phyloP scores from a whole-genome alignment of 2,888 invertebrate species.

The Epistrophe eligans region DNA sequence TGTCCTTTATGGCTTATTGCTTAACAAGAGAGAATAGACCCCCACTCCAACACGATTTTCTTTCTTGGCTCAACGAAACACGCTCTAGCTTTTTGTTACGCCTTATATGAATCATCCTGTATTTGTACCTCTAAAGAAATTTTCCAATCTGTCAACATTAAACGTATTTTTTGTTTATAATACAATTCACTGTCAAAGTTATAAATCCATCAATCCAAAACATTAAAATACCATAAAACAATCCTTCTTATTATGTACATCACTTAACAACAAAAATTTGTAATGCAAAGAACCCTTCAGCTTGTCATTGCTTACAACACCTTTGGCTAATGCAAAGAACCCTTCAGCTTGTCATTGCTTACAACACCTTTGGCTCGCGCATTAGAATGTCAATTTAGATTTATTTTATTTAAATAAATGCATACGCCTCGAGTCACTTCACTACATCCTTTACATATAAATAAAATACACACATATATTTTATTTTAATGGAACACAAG shows the following conservation, averaged over 20 bases:
- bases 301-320: conserved; percentile 43
- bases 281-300: conserved; percentile 57
- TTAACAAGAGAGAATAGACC: no score
- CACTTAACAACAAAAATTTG: background rate
- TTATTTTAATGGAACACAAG: no score
- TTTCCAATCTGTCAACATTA: no score
- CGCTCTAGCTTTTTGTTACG: no score
- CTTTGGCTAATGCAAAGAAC: conserved; percentile 37
- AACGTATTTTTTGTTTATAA: background rate
- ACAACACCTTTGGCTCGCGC: conserved; percentile 36
- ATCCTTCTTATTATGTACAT: background rate
- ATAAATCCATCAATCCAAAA: conserved; percentile 18
- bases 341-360: conserved; percentile 46
- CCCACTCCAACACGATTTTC: no score
- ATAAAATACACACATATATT: no score
- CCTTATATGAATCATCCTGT: no score
- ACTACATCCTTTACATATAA: no score
- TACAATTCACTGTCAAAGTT: background rate
- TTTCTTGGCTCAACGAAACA: no score
- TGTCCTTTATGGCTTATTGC: no score
- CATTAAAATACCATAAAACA: background rate
- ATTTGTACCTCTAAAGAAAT: no score
- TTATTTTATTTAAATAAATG: conserved; percentile 65
- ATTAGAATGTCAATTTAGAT: conserved; percentile 55
- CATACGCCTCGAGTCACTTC: background rate